phyloP scores from a whole-genome alignment of 2,888 invertebrate genomes.

The Bibio marci region DNA sequence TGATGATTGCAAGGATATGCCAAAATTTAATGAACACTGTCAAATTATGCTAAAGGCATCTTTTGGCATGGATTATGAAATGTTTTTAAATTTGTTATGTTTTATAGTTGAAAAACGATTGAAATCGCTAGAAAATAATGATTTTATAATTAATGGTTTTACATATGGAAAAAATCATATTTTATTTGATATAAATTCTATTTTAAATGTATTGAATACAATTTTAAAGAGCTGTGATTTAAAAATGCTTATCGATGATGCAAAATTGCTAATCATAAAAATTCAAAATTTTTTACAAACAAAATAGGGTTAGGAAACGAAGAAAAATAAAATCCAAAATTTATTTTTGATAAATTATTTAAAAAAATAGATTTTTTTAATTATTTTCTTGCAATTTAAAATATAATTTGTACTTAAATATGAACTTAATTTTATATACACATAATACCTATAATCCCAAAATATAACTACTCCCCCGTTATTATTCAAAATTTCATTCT shows the following conservation, averaged over 20 bases:
- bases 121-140: slow-evolving; percentile 6
- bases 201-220: background rate
- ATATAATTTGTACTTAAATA: no score
- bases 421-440: no score
- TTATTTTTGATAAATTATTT: no score
- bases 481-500: background rate
- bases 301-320: no score
- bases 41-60: slow-evolving; percentile 62
- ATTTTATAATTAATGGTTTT: slow-evolving; percentile 1
- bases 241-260: no score
- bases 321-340: no score
- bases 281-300: no score
- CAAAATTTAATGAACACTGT: slow-evolving; percentile 58
- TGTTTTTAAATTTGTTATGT: slow-evolving; percentile 47
- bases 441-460: background rate
- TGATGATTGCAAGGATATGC: slow-evolving; percentile 55
- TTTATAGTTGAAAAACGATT: slow-evolving; percentile 45
- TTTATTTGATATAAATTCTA: slow-evolving; percentile 9
- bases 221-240: no score
- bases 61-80: slow-evolving; percentile 58
- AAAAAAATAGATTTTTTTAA: no score
- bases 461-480: background rate
- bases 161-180: slow-evolving; percentile 9
- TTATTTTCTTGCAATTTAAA: no score
- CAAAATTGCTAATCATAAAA: no score